phyloP scores from a whole-genome alignment of 2,797 vertebrate species.

The Dicrostonyx torquatus region DNA sequence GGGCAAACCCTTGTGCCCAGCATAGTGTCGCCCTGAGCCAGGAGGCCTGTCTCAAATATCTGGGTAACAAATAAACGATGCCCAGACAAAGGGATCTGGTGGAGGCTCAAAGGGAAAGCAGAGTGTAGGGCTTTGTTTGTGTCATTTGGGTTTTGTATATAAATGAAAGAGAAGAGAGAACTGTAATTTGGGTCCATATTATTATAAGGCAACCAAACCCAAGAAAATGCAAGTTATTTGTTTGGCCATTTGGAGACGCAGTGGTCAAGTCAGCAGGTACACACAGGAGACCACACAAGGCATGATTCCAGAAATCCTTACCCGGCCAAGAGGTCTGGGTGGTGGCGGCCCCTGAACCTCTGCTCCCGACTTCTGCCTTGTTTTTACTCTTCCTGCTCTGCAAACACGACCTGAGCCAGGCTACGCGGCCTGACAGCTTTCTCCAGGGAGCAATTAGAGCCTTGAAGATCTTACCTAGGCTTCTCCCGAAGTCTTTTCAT shows the following conservation, averaged over 20 bases:
- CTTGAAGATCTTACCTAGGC: constrained; percentile 79
- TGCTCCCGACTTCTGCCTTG: constrained; percentile 61
- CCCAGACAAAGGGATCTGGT: constrained; percentile 37
- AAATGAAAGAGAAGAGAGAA: constrained; percentile 74
- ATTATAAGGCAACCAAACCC: constrained; percentile 67
- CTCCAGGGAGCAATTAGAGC: constrained; percentile 80
- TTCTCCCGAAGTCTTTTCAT: constrained; percentile 81
- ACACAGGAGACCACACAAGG: not conserved
- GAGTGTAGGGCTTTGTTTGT: constrained; percentile 53
- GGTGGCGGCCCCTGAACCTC: not conserved
- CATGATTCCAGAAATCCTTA: not conserved
- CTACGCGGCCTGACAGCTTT: constrained; percentile 79
- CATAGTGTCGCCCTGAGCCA: not conserved
- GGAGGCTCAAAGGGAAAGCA: constrained; percentile 34
- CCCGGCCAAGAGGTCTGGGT: not conserved
- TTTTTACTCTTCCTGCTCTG: constrained; percentile 62
- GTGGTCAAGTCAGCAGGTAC: constrained; percentile 56
- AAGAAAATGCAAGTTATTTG: constrained; percentile 72
- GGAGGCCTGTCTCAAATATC: constrained; percentile 22
- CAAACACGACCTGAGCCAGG: constrained; percentile 61
- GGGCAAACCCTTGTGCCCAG: not conserved
- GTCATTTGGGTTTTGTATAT: constrained; percentile 65
- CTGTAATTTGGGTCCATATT: constrained; percentile 72
- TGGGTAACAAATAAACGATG: not conserved
- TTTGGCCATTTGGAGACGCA: constrained; percentile 58